Base-by-base conservation (phyloP, 2,888 invertebrate genomes). In the Ptilodon capucinus region DNA sequence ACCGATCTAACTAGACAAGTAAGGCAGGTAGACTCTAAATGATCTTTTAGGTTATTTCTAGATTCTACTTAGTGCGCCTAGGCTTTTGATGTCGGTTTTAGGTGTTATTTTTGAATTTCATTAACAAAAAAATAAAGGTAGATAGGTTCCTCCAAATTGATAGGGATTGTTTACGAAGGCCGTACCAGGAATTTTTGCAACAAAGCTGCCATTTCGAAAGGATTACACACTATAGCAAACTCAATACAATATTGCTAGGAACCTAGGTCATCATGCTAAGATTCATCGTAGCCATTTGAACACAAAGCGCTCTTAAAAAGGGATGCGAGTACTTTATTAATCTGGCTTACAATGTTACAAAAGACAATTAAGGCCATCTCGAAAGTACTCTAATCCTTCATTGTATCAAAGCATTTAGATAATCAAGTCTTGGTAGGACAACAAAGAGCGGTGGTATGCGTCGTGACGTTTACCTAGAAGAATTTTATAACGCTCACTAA, bases 401-500 rank as follows among this genome's bases (percentile, higher is more conserved):
- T 73, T 79, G 76, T 76, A 80, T 74, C 73, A 76, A 76, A 62
- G 68, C 79, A 83, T 86, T 85, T 79, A 87, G 85, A 86, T 86
- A 76, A 86, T 86, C 85, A 81, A 79, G 67, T 68, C 60, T 52
- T 66, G 59, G 40, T 62, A 53, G 61, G 60, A 69, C 67, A 69
- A 73, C 76, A 76, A 72, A 75, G 48, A 54, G 68, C 72, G 60
- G 65, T 60, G 71, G 76, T 61, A 74, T 77, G 74, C 79, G 85
- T 87, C 87, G 88, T 90, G 90, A 90, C 76, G 76, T 16, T 71
- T 72, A 60, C 56, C 63, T 62, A 44, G 49, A 76, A 73, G 86
- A 86, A 89, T 90, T 84, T 88, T 82, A 82, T 85, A 81, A 78
- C 71, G 76, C 78, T 74, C 64, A 58, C 70, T 71, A 76, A 75